Conservation (phyloP, 2,797 vertebrate species). For the Sciurus vulgaris region DNA sequence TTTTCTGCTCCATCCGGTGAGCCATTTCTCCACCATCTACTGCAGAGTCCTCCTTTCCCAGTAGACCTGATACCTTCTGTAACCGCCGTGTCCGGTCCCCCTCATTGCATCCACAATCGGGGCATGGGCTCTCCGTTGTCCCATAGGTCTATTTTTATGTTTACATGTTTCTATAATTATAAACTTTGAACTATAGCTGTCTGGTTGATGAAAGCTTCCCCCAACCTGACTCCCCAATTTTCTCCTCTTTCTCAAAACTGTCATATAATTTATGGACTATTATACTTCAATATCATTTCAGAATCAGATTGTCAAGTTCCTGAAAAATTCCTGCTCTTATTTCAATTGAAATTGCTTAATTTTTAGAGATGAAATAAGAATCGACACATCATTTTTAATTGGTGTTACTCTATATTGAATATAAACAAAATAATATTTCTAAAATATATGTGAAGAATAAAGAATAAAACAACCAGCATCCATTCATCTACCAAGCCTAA, state of each 20-base stretch:
- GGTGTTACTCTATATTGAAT: not conserved
- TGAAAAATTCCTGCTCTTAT: not conserved
- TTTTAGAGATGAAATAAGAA: not conserved
- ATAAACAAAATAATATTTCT: not conserved
- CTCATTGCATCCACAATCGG: fast-evolving
- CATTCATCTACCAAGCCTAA: too few species aligned
- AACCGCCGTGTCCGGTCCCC: not conserved
- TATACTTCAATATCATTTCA: slow-evolving; percentile 18
- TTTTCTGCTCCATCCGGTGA: not conserved
- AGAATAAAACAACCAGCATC: not conserved
- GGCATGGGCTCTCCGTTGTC: not conserved
- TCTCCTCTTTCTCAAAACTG: not conserved
- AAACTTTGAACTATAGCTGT: slow-evolving; percentile 5
- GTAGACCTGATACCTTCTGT: not conserved
- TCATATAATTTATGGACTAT: not conserved
- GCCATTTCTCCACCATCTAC: not conserved
- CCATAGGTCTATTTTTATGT: not conserved
- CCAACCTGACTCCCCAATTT: not conserved
- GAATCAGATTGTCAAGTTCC: slow-evolving; percentile 20
- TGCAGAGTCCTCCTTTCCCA: not conserved
- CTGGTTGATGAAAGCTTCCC: not conserved
- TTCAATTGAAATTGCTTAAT: not conserved
- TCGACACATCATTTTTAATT: not conserved
- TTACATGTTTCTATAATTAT: not conserved
- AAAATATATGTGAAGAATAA: not conserved